Percentiles rank a stretch among this genome's conserved stretches.
Conservation (phyloP, 1,140 invertebrate genomes). For the Branchinecta lynchi region DNA sequence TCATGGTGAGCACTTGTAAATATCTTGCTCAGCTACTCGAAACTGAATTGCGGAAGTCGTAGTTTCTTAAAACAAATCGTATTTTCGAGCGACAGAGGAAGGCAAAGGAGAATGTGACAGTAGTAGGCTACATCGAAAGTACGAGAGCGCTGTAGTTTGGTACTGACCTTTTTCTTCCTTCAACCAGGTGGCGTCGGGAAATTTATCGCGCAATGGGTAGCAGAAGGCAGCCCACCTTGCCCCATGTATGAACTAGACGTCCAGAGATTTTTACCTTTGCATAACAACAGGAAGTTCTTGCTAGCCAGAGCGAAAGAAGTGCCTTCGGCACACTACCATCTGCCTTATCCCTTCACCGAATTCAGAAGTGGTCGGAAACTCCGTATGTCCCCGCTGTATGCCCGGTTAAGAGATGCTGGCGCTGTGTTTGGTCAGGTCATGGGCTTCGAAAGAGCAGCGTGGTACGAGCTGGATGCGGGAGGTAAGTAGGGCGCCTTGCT, state of each 20-base stretch:
- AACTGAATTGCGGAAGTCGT: too few relatives aligned
- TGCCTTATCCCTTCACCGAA: conserved; percentile 68
- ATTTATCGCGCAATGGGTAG: conserved; percentile 73
- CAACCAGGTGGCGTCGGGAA: conserved; percentile 67
- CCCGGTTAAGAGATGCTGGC: conserved; percentile 70
- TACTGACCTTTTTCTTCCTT: background rate
- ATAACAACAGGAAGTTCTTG: conserved; percentile 90
- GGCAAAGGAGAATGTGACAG: too few relatives aligned
- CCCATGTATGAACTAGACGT: conserved; percentile 86
- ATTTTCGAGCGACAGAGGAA: too few relatives aligned
- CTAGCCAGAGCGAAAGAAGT: conserved; percentile 84
- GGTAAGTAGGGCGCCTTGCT: background rate
- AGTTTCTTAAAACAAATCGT: too few relatives aligned
- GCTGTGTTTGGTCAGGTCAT: conserved; percentile 96
- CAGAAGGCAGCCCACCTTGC: conserved; percentile 54
- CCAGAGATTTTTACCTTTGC: conserved; percentile 76
- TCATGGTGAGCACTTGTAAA: too few relatives aligned
- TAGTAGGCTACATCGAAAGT: too few relatives aligned
- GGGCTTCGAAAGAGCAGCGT: conserved; percentile 92
- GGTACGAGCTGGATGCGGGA: conserved; percentile 49
- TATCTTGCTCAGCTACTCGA: too few relatives aligned
- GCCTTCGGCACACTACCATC: conserved; percentile 68
- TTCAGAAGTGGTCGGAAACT: conserved; percentile 78
- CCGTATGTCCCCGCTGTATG: conserved; percentile 90
- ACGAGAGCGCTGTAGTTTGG: too few relatives aligned